A percentile compares a stretch with the other conserved stretches of the same genome.
Conservation (phyloP, 2,797 vertebrate genomes). For the Alauda arvensis region DNA sequence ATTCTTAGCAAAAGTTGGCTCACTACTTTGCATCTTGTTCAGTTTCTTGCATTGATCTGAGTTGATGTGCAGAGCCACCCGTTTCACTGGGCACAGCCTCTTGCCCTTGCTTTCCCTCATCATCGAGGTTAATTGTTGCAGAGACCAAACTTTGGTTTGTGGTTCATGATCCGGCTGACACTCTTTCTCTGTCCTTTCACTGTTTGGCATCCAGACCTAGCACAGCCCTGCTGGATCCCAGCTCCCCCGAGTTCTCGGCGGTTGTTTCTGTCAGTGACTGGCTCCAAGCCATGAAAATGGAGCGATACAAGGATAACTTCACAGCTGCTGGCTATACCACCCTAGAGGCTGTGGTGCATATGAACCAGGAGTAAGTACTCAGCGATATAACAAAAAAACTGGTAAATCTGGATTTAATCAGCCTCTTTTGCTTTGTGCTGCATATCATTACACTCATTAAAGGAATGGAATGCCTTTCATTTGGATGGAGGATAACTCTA, state of each 20-base stretch:
- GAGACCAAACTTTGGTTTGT: background rate
- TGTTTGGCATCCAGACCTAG: slow-evolving; percentile 76
- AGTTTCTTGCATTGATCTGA: background rate
- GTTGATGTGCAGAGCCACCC: background rate
- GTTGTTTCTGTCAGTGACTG: slow-evolving; percentile 91
- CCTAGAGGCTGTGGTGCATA: slow-evolving; percentile 90
- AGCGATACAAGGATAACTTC: slow-evolving; percentile 96
- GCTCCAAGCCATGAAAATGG: slow-evolving; percentile 97
- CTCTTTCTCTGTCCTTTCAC: background rate
- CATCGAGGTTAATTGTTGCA: background rate
- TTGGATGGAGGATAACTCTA: slow-evolving; percentile 57
- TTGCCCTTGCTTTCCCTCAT: background rate
- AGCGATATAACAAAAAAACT: slow-evolving; percentile 67
- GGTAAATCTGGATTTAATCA: slow-evolving; percentile 77
- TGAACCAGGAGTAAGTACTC: slow-evolving; percentile 97
- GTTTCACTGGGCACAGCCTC: background rate
- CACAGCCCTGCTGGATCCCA: slow-evolving; percentile 89
- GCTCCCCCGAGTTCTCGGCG: slow-evolving; percentile 84
- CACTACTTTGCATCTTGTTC: background rate
- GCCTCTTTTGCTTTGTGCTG: slow-evolving; percentile 68
- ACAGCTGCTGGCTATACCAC: slow-evolving; percentile 90
- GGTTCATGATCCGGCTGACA: background rate
- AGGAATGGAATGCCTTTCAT: slow-evolving; percentile 70
- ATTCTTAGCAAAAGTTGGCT: background rate
- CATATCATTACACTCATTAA: slow-evolving; percentile 69